Base-by-base conservation (phyloP, 53 echinoderm and acorn worm species). In the Pentamera pediparva region DNA sequence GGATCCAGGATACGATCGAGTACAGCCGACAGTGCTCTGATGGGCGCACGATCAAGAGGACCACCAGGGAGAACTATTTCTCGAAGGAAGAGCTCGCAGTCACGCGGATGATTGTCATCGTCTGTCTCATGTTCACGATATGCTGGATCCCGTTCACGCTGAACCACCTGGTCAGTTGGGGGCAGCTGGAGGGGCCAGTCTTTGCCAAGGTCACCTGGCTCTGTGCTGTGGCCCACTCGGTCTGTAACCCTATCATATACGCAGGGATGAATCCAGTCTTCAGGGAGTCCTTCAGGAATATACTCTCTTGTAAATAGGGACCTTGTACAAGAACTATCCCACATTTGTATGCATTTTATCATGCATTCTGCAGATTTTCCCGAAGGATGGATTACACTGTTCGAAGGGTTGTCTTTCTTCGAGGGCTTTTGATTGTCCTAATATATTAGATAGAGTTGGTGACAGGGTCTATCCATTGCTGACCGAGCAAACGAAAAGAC, bases 261-360 rank as follows among this genome's bases (percentile, higher is more conserved):
- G 73, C 73, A 10, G 73, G 73, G n/a, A 72, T 72, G 73, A 72
- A 72, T 35, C 52, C 52, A 30, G 8, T 72, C 20, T 72, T 72
- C 38, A 27, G 73, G 54, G 73, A 72, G 54, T 48, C 73, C 3
- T 72, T 72, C 20, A 52, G 73, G 55, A 54, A 72, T n/a, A 28
- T 52, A 13, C 37, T 72, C 7, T 72, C 73, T 34, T 72, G 73
- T 17, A 72, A 19, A 26, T 57, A 26, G 17, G 17, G 45, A 45
- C 17, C n/a, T n/a, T n/a, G n/a, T n/a, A n/a, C n/a, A n/a, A n/a
- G n/a, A n/a, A n/a, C n/a, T n/a, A n/a, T n/a, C n/a, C n/a, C n/a
- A n/a, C n/a, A n/a, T n/a, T n/a, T n/a, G n/a, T n/a, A n/a, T n/a
- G n/a, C n/a, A n/a, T n/a, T n/a, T n/a, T n/a, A n/a, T n/a, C n/a